Evolutionary conservation across 2,113 vertebrate genomes (phyloP).

Genomic region (Gallinago undulata): DNA sequence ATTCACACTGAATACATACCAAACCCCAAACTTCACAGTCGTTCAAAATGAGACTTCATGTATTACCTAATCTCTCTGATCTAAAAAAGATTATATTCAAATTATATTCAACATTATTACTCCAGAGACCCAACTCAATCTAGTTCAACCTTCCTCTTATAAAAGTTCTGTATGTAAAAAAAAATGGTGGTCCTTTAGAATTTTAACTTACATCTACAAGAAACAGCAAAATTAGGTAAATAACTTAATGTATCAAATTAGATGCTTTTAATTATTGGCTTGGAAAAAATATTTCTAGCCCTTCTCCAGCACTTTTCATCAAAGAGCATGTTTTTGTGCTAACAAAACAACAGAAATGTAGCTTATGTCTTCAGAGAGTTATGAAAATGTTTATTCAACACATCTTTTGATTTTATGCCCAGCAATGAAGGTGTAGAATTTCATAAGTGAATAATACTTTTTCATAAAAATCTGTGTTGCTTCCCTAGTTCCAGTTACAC

Average conservation of each 20-base stretch:
- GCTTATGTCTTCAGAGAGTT: not conserved
- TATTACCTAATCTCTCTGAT: not conserved
- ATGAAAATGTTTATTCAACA: not conserved
- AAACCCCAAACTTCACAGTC: constrained; percentile 27
- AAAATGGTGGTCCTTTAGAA: constrained; percentile 18
- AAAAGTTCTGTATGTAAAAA: constrained; percentile 4
- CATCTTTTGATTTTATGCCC: not conserved
- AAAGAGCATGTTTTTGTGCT: not conserved
- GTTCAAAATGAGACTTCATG: constrained; percentile 31
- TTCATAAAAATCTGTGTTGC: not conserved
- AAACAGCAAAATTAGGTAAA: constrained; percentile 19
- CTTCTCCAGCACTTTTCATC: not conserved
- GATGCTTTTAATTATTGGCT: constrained; percentile 8
- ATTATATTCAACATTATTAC: constrained; percentile 26
- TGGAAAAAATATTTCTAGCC: not conserved
- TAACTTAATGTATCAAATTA: constrained; percentile 45
- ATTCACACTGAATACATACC: not conserved
- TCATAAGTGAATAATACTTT: not conserved
- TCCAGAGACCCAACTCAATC: not conserved
- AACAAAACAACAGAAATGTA: not conserved
- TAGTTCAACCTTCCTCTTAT: constrained; percentile 36
- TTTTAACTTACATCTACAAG: constrained; percentile 6
- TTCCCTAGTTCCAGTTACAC: not conserved
- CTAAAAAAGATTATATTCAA: not conserved
- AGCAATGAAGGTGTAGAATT: not conserved